Evolutionary conservation across 2,113 vertebrate species (phyloP).

Genomic region (Toxotes jaculatrix): DNA sequence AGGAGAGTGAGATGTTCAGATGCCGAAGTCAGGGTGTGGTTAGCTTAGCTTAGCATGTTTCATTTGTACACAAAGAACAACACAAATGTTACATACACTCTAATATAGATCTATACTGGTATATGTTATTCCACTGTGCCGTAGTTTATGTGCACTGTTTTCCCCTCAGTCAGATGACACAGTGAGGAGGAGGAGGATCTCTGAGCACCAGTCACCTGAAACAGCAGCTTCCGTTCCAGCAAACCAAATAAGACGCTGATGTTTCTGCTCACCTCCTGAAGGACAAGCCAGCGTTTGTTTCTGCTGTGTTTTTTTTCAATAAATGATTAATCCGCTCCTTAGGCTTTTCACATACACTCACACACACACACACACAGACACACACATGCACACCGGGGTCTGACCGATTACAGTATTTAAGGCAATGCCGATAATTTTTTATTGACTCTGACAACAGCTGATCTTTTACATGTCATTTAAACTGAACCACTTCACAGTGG

Average conservation of each 20-base stretch:
- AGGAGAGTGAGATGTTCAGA: too few species aligned
- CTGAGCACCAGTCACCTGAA: slow-evolving; percentile 25
- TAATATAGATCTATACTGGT: not conserved
- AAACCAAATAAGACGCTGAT: slow-evolving; percentile 43
- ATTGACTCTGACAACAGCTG: not conserved
- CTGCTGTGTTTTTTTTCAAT: slow-evolving; percentile 60
- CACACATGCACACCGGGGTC: not conserved
- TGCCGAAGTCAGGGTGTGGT: too few species aligned
- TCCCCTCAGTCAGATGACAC: not conserved
- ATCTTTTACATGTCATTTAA: not conserved
- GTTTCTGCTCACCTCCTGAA: slow-evolving; percentile 52
- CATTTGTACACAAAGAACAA: too few species aligned
- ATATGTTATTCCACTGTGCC: not conserved
- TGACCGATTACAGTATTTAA: slow-evolving; percentile 6
- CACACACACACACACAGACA: not conserved
- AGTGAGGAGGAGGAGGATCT: not conserved
- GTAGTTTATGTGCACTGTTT: not conserved
- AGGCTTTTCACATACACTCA: slow-evolving; percentile 54
- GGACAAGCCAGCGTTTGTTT: slow-evolving; percentile 60
- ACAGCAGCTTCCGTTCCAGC: slow-evolving; percentile 25
- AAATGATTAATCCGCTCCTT: slow-evolving; percentile 79
- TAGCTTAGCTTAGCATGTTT: too few species aligned
- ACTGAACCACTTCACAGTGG: not conserved
- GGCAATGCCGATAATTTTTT: slow-evolving; percentile 18
- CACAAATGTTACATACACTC: too few species aligned